These are phyloP conservation scores for Tenualosa thibaudeaui DNA, from an alignment of 2,797 vertebrate species.

Conservation along the genomic window DNA sequence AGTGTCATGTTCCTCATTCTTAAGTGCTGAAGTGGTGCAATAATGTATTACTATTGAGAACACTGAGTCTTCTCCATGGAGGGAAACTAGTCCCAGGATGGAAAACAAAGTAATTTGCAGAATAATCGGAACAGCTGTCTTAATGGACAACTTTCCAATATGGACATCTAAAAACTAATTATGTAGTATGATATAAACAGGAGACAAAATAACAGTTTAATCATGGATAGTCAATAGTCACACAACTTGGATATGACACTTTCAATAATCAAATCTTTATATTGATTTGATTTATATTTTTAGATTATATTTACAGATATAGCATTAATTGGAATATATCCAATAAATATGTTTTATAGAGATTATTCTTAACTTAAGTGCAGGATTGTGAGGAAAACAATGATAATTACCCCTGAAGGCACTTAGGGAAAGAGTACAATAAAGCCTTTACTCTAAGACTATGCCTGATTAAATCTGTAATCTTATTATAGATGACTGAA, in stretches of 20 bases:
- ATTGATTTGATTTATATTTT: no score
- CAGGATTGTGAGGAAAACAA: constrained; percentile 32
- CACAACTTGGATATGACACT: neutral
- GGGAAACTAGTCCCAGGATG: neutral
- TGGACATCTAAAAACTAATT: neutral
- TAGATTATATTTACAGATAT: neutral
- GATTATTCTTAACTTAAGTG: constrained; percentile 29
- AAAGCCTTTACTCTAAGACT: constrained; percentile 45
- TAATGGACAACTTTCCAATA: neutral
- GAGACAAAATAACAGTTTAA: neutral
- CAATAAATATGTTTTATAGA: constrained; percentile 33
- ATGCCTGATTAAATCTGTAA: constrained; percentile 64
- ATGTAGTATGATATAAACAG: neutral
- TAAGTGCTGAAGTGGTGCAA: constrained; percentile 71
- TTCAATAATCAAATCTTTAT: neutral
- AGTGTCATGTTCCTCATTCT: constrained; percentile 77
- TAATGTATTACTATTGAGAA: constrained; percentile 66
- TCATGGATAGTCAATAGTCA: neutral
- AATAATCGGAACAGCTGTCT: no score
- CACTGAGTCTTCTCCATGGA: constrained; percentile 23
- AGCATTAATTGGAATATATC: neutral
- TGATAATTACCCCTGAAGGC: constrained; percentile 49
- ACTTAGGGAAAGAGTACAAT: constrained; percentile 44
- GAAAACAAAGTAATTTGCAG: neutral
- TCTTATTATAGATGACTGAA: constrained; percentile 73